Base-by-base conservation (phyloP, 2,888 invertebrate species). In the Barypeithes pellucidus region DNA sequence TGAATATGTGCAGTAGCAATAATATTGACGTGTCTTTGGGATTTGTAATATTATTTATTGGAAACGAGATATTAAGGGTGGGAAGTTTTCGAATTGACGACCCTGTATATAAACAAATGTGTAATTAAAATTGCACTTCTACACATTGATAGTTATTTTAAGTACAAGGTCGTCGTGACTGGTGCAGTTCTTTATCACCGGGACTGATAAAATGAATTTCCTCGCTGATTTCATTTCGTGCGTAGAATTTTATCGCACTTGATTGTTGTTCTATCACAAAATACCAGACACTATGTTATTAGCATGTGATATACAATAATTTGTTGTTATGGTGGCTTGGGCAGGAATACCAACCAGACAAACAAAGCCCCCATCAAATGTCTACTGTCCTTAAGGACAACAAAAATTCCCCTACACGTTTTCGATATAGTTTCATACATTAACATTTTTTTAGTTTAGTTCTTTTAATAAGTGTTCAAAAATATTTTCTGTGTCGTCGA, bases 121-220 rank as follows among this genome's bases (percentile, higher is more conserved):
- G 20, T 20, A 47, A 47, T 20, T 47, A 47, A 18, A 20, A 20
- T 29, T 47, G 11, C 47, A 47, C 18, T 47, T 2, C 7, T 36
- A 1, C 18, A 33, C 18, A 29, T 16, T 29, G 24, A 29, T n/a
- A n/a, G n/a, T 57, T 33, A 57, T 57, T 57, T 57, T 18, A 11
- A 57, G 7, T 3, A 33, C 33, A 57, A 57, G 54, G 54, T 57
- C 54, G 18, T 11, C 54, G 18, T 33, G 33, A 36, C 54, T 33
- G 9, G 29, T 57, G 54, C 54, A 33, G 3, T 57, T 57, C 29
- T 16, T 57, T 57, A 57, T 57, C 54, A 57, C 54, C 54, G 54
- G 54, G 54, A 57, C 16, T 57, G 54, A 57, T 57, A 57, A 33
- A 57, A 5, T 22, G 33, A 57, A 57, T 57, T 57, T 57, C 54